Percentiles rank a stretch among this genome's conserved stretches.
Evolutionary conservation across 2,797 vertebrate species (phyloP).

Genomic region (Danio choprae): DNA sequence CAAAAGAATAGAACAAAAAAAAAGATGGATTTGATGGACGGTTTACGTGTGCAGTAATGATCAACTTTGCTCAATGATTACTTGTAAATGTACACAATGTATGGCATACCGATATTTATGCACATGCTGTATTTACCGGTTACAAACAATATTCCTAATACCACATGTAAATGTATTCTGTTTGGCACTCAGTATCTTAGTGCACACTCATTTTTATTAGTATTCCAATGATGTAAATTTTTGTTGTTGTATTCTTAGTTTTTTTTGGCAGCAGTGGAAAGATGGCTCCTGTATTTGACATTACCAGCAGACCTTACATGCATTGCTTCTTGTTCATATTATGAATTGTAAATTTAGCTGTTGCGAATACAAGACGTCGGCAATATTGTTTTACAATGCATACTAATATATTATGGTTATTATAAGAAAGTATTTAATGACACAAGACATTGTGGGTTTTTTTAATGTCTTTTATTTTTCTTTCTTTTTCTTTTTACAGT

Average conservation of each 20-base stretch:
- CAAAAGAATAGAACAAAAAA: not conserved
- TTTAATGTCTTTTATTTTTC: constrained; percentile 67
- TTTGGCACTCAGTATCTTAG: constrained; percentile 63
- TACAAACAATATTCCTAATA: constrained; percentile 56
- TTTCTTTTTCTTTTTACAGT: constrained; percentile 63
- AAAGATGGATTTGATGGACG: not conserved
- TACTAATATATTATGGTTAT: constrained; percentile 99
- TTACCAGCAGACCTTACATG: constrained; percentile 68
- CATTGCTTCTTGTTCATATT: constrained; percentile 87
- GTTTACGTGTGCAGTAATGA: constrained; percentile 13
- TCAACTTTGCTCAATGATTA: constrained; percentile 5
- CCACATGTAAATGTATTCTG: constrained; percentile 58
- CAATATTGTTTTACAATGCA: constrained; percentile 92
- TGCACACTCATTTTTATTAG: constrained; percentile 55
- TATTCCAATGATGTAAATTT: constrained; percentile 74
- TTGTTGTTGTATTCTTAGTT: constrained; percentile 52
- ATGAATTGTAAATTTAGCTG: constrained; percentile 96
- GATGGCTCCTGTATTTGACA: constrained; percentile 61
- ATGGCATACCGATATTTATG: constrained; percentile 60
- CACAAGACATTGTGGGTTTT: constrained; percentile 94
- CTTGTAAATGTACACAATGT: constrained; percentile 51
- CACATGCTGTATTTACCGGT: constrained; percentile 50
- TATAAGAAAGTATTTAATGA: constrained; percentile 99
- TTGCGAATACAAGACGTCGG: constrained; percentile 87
- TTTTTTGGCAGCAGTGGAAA: constrained; percentile 63